phyloP scores from a whole-genome alignment of 2,113 vertebrate species.

The Bungarus multicinctus region DNA sequence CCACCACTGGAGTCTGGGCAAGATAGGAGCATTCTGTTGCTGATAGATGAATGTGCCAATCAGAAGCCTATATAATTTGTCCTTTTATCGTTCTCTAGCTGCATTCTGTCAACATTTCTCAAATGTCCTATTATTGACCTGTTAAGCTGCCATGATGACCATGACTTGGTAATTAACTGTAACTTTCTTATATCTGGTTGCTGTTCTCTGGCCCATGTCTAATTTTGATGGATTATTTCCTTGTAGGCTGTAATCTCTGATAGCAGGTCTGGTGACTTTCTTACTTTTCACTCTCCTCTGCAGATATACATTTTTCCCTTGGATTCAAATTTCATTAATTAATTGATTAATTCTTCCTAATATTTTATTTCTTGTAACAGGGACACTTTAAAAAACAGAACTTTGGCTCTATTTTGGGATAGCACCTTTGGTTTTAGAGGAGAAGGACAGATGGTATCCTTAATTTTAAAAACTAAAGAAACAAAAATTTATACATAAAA shows the following conservation, averaged over 20 bases:
- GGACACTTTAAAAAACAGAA: background rate
- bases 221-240: background rate
- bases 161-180: background rate
- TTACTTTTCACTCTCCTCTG: background rate
- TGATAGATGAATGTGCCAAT: background rate
- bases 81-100: background rate
- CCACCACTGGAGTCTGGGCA: background rate
- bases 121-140: background rate
- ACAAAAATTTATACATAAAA: background rate
- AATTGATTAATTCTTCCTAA: background rate
- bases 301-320: background rate
- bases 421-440: background rate
- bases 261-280: background rate
- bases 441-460: background rate
- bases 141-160: background rate
- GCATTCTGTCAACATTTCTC: background rate
- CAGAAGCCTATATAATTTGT: background rate
- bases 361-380: background rate
- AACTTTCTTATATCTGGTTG: background rate
- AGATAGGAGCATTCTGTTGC: background rate
- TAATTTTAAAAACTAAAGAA: background rate
- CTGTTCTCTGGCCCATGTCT: background rate
- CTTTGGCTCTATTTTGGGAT: background rate
- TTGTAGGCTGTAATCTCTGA: background rate
- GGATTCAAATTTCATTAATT: background rate